These are phyloP conservation scores for Oceanodroma leucorhoa DNA, from an alignment of 2,797 vertebrate genomes.

Conservation along the genomic window DNA sequence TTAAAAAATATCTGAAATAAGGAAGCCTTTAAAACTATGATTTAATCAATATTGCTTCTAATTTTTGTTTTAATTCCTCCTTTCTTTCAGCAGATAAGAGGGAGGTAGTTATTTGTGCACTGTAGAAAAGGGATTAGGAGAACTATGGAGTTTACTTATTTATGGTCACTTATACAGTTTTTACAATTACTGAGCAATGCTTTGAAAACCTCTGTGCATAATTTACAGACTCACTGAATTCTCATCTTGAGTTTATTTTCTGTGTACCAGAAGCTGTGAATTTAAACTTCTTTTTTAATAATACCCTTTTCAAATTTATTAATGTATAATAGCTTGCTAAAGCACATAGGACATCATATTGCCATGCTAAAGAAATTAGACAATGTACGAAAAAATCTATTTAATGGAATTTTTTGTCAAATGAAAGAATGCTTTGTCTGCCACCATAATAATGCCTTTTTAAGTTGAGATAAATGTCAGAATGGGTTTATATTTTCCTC, in stretches of 20 bases:
- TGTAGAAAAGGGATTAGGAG: background rate
- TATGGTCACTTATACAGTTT: conserved; percentile 20
- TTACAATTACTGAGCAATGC: conserved; percentile 6
- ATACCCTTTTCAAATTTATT: conserved; percentile 55
- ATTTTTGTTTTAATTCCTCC: background rate
- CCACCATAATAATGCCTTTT: background rate
- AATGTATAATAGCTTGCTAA: conserved; percentile 12
- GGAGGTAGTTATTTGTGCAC: background rate
- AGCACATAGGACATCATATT: conserved; percentile 8
- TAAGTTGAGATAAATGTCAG: background rate
- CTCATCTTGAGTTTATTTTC: conserved; percentile 32
- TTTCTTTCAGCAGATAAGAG: background rate
- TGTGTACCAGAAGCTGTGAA: conserved; percentile 44
- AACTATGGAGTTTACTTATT: conserved; percentile 46
- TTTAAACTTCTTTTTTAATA: conserved; percentile 39
- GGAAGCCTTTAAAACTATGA: background rate
- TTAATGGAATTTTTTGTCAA: conserved; percentile 39
- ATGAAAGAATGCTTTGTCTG: conserved; percentile 21
- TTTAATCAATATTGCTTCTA: background rate
- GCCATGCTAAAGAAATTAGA: conserved; percentile 23
- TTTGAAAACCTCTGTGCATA: conserved; percentile 47
- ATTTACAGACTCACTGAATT: conserved; percentile 43
- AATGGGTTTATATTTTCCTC: background rate
- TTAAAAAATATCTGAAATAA: background rate
- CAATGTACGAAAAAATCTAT: background rate